A percentile compares a stretch with the other conserved stretches of the same genome.
phyloP scores from a whole-genome alignment of 2,888 invertebrate genomes.

The Chesias legatella region DNA sequence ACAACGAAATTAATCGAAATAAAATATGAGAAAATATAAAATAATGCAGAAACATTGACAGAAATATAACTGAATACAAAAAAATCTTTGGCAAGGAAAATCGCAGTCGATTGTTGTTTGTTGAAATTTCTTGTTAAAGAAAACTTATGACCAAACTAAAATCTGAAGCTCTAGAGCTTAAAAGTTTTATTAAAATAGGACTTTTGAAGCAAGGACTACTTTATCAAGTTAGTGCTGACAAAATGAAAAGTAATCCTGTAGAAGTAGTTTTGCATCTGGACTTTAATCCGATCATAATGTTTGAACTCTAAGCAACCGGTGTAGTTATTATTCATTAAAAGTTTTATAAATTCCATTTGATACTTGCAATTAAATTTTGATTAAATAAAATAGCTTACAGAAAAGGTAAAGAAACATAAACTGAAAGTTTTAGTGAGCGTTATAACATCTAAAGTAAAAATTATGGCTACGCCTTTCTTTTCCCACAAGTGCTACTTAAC shows the following conservation, averaged over 20 bases:
- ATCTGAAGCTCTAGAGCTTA: conserved; percentile 20
- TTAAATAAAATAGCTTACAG: no score
- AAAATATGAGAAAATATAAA: no score
- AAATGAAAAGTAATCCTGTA: conserved; percentile 10
- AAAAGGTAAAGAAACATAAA: no score
- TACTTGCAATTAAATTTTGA: no score
- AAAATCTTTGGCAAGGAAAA: conserved; percentile 19
- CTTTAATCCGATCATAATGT: conserved; percentile 6
- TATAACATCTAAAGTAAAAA: no score
- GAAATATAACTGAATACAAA: conserved; percentile 8
- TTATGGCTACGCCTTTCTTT: conserved; percentile 8
- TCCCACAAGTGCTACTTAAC: conserved; percentile 15
- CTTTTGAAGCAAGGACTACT: conserved; percentile 14
- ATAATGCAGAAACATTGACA: neutral
- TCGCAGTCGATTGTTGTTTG: conserved; percentile 25
- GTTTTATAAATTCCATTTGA: no score
- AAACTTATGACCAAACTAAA: conserved; percentile 26
- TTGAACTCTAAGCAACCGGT: conserved; percentile 1
- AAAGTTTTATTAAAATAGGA: conserved; percentile 24
- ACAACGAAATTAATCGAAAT: neutral
- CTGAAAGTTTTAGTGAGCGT: no score
- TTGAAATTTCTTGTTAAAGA: conserved; percentile 22
- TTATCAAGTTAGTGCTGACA: conserved; percentile 21
- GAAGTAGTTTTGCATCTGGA: conserved; percentile 6
- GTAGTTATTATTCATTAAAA: neutral